Evolutionary conservation across 2,113 vertebrate species (phyloP), one percentile per base, ranked within the genome.

Genomic region (Neoarius graeffei): DNA sequence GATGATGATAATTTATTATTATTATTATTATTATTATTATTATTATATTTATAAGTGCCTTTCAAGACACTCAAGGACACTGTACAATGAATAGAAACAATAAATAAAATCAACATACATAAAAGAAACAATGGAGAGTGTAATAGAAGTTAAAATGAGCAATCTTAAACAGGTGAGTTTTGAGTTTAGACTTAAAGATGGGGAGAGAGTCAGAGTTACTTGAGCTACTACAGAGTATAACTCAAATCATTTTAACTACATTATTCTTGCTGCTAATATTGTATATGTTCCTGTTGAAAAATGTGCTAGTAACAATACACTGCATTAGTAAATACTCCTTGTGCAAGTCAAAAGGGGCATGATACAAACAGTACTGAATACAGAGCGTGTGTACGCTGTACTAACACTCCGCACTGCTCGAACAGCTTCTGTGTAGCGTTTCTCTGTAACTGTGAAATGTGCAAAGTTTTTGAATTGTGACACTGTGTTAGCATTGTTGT

Each of bases 361-460:
- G 52, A 56, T 79, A 3, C 25, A 56, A n/a, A n/a, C 76, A 56
- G 50, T 54, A 56, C 23, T 79, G 23, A 79, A 79, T 56, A 5
- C 50, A 77, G 35, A 50, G 84, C 69, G 35, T 74, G 60, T 62
- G 62, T 66, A 67, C 27, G 48, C 66, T 76, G 60, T 27, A 80
- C 73, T 71, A 89, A 86, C 88, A 81, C 73, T 66, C 1, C 3
- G 3, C 14, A 42, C 62, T 87, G 62, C 67, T 81, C 62, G 67
- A 86, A 80, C 54, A 1, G 71, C 84, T 60, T 66, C 15, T 48
- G 71, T 56, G 56, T 82, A 81, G 56, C 54, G 20, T 30, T 54
- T 23, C 67, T 50, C 62, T 67, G 50, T 59, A 27, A 89, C 67
- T 89, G 67, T 86, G 57, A 89, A 85, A 52, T 85, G 57, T 66